Percentiles rank a stretch among this genome's conserved stretches.
Conservation (phyloP, 2,888 invertebrate species). For the Lycophotia porphyrea region DNA sequence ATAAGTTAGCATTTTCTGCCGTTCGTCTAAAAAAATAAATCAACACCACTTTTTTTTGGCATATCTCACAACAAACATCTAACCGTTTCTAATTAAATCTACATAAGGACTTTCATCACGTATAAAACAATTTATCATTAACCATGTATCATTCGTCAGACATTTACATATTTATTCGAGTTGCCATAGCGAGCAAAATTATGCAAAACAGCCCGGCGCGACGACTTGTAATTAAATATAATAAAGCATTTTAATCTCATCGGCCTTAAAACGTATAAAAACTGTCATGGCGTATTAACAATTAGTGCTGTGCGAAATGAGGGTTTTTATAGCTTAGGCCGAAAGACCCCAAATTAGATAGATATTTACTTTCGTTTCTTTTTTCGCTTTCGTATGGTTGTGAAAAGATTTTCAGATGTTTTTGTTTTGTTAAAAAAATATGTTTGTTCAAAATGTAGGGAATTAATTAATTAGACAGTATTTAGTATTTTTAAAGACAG, state of each 20-base stretch:
- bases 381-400: background rate
- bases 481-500: background rate
- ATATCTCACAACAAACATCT: slow-evolving; percentile 3
- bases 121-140: slow-evolving; percentile 40
- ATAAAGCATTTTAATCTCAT: slow-evolving; percentile 62
- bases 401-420: background rate
- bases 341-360: slow-evolving; percentile 16
- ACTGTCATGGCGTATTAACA: slow-evolving; percentile 51
- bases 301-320: slow-evolving; percentile 46
- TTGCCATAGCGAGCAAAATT: slow-evolving; percentile 43
- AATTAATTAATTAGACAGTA: background rate
- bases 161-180: slow-evolving; percentile 53
- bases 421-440: background rate
- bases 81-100: background rate
- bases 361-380: background rate
- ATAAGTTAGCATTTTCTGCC: background rate
- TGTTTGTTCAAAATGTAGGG: background rate
- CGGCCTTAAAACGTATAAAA: slow-evolving; percentile 60
- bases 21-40: background rate
- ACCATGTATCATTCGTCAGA: slow-evolving; percentile 28
- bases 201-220: slow-evolving; percentile 50
- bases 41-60: background rate
- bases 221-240: slow-evolving; percentile 59
- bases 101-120: background rate
- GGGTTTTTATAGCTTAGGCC: slow-evolving; percentile 31